These are phyloP conservation scores for Masticophis lateralis DNA, from an alignment of 2,797 vertebrate species.

Conservation along the genomic window DNA sequence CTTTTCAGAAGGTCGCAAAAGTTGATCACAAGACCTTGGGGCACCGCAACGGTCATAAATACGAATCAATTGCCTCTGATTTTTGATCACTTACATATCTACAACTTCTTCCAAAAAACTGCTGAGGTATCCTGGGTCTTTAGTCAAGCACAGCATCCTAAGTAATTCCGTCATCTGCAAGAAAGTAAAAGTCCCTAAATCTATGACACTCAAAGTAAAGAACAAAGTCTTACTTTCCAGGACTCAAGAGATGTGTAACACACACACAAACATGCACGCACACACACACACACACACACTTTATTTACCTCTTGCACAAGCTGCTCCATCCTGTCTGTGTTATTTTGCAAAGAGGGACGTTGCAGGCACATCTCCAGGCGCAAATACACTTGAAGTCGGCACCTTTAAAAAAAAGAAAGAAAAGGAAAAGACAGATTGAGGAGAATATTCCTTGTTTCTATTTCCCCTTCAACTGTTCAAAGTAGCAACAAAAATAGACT, in stretches of 20 bases:
- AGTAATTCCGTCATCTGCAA: constrained; percentile 86
- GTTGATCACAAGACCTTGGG: too few species aligned
- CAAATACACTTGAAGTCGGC: constrained; percentile 85
- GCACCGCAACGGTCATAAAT: constrained; percentile 45
- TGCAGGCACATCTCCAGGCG: constrained; percentile 84
- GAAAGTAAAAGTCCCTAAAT: constrained; percentile 5
- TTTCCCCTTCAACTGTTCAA: neutral
- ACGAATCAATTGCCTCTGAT: too few species aligned
- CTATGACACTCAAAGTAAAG: neutral
- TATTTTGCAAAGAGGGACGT: constrained; percentile 65
- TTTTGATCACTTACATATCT: constrained; percentile 69
- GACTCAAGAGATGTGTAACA: neutral
- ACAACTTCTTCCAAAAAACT: constrained; percentile 87
- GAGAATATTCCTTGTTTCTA: neutral
- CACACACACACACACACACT: neutral
- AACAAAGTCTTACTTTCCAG: constrained; percentile 1
- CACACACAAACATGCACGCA: neutral
- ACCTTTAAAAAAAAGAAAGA: constrained; percentile 72
- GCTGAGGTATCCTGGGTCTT: constrained; percentile 83
- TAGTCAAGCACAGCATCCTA: constrained; percentile 84
- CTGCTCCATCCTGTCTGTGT: constrained; percentile 73
- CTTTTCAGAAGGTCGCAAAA: too few species aligned
- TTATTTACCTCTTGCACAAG: constrained; percentile 84
- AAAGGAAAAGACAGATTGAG: neutral
- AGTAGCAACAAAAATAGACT: neutral